phyloP scores from a whole-genome alignment of 2,113 vertebrate genomes.

The Physeter macrocephalus region DNA sequence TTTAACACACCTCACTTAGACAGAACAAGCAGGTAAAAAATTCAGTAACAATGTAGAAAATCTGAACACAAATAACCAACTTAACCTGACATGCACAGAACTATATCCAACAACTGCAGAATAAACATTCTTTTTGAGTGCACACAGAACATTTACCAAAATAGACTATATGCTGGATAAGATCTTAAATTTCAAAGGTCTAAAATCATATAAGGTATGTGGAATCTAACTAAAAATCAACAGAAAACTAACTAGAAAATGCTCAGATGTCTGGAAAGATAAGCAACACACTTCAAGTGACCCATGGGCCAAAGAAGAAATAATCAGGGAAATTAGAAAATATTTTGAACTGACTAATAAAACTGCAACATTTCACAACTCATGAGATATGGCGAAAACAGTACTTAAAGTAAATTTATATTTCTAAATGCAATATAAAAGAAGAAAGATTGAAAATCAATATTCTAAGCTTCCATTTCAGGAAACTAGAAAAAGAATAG shows the following conservation, averaged over 20 bases:
- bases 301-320: not conserved
- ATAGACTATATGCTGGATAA: not conserved
- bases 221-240: not conserved
- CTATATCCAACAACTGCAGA: not conserved
- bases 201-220: not conserved
- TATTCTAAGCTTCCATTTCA: not conserved
- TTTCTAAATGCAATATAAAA: not conserved
- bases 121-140: not conserved
- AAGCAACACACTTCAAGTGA: not conserved
- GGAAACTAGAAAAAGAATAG: not conserved
- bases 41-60: not conserved
- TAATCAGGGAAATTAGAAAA: not conserved
- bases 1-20: not conserved
- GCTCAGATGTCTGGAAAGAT: not conserved
- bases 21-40: not conserved
- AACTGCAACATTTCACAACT: not conserved
- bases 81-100: not conserved
- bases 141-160: not conserved
- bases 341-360: not conserved
- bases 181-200: not conserved
- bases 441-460: not conserved
- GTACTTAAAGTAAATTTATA: not conserved
- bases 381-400: not conserved
- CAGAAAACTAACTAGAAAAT: not conserved
- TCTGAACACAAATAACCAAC: not conserved